A percentile compares a stretch with the other conserved stretches of the same genome.
phyloP scores from a whole-genome alignment of 2,888 invertebrate genomes.

The Lomographa bimaculata region DNA sequence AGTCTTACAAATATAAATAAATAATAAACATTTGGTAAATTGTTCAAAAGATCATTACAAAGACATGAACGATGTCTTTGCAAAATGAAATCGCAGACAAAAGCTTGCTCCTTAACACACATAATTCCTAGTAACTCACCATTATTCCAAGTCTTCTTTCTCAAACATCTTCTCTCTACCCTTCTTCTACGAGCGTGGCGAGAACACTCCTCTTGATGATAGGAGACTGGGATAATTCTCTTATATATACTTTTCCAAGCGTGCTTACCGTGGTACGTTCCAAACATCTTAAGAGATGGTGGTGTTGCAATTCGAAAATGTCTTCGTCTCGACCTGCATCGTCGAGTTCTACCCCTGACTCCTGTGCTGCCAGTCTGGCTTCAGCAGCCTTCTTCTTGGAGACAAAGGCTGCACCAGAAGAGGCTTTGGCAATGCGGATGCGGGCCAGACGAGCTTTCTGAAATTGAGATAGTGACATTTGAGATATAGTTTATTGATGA shows the following conservation, averaged over 20 bases:
- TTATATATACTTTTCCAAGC: slow-evolving; percentile 13
- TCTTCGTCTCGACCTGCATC: slow-evolving; percentile 96
- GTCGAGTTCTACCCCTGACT: slow-evolving; percentile 95
- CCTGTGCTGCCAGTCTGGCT: slow-evolving; percentile 95
- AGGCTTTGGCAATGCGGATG: slow-evolving; percentile 99
- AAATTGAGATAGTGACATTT: no score
- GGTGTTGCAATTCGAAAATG: slow-evolving; percentile 99
- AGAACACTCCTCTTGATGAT: slow-evolving; percentile 7
- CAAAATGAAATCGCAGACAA: slow-evolving; percentile 23
- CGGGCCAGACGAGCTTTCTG: slow-evolving; percentile 99
- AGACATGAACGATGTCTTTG: slow-evolving; percentile 27
- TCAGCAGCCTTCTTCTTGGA: slow-evolving; percentile 99
- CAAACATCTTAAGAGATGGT: slow-evolving; percentile 97
- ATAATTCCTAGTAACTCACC: slow-evolving; percentile 14
- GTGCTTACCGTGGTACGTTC: slow-evolving; percentile 95
- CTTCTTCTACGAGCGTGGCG: no score
- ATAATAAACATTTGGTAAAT: no score
- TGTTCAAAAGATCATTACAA: no score
- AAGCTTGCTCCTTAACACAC: slow-evolving; percentile 16
- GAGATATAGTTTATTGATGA: no score
- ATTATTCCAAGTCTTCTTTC: slow-evolving; percentile 6
- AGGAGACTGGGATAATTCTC: slow-evolving; percentile 9
- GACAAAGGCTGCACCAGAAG: slow-evolving; percentile 99
- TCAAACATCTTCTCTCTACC: no score
- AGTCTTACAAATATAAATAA: no score